These are phyloP conservation scores for Helostoma temminkii DNA, from an alignment of 2,797 vertebrate species.

Conservation along the genomic window DNA sequence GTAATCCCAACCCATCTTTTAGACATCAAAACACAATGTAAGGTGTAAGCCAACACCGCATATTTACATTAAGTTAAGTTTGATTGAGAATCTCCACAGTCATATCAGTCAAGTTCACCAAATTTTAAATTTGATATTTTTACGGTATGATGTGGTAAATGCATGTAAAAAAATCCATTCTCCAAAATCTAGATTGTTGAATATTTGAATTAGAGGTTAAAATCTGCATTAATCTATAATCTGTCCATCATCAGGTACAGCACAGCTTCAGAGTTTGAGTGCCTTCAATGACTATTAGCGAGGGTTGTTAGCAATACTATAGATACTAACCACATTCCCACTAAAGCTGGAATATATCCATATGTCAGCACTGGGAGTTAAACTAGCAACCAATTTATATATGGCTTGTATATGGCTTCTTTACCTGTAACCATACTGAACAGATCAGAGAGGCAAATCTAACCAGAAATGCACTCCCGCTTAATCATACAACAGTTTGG, in stretches of 20 bases:
- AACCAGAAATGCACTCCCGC: not conserved
- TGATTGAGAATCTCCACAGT: too few species aligned
- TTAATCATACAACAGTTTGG: not conserved
- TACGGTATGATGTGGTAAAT: too few species aligned
- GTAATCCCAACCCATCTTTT: not conserved
- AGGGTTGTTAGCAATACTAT: not conserved
- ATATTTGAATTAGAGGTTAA: too few species aligned
- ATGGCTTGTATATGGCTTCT: not conserved
- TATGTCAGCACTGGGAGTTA: not conserved
- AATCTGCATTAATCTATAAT: too few species aligned
- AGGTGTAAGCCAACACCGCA: not conserved
- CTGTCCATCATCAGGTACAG: too few species aligned
- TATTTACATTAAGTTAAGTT: not conserved
- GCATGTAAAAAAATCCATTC: too few species aligned
- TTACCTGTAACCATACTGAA: not conserved
- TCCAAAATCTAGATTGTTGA: too few species aligned
- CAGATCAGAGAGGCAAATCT: constrained; percentile 9
- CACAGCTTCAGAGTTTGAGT: too few species aligned
- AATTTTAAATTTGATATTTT: too few species aligned
- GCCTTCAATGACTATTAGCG: not conserved
- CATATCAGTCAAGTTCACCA: too few species aligned
- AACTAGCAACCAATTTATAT: constrained; percentile 1
- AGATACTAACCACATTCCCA: not conserved
- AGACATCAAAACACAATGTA: not conserved
- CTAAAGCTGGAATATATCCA: not conserved